Evolutionary conservation across 2,888 invertebrate species (phyloP).

Genomic region (Neoscelio sp.): DNA sequence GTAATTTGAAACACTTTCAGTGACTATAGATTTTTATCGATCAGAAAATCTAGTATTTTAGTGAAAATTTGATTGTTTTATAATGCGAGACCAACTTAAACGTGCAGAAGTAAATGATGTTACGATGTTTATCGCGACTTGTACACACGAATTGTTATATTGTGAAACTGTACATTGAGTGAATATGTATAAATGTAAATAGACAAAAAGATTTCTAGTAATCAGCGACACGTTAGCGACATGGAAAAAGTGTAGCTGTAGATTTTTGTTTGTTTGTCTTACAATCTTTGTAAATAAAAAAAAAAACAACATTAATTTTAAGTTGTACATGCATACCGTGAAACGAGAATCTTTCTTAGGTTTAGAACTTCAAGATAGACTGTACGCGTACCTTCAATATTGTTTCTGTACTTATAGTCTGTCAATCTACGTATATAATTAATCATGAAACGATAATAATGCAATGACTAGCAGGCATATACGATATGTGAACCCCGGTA

Average conservation of each 20-base stretch:
- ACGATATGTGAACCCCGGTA: conserved; percentile 82
- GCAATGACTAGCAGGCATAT: conserved; percentile 78
- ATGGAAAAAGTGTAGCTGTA: conserved; percentile 61
- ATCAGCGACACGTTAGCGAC: conserved; percentile 35
- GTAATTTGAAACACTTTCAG: too few species aligned
- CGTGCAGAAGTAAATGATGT: conserved; percentile 24
- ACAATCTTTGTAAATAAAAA: conserved; percentile 72
- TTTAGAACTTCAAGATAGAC: conserved; percentile 81
- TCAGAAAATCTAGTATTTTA: too few species aligned
- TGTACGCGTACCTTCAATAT: conserved; percentile 81
- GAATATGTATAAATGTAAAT: conserved; percentile 80
- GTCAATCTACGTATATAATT: conserved; percentile 77
- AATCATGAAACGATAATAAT: conserved; percentile 72
- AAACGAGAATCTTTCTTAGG: conserved; percentile 75
- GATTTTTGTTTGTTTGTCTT: conserved; percentile 70
- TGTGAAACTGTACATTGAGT: conserved; percentile 77
- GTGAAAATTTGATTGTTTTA: conserved; percentile 43
- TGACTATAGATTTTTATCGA: too few species aligned
- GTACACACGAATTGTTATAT: conserved; percentile 73
- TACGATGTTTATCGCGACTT: conserved; percentile 29
- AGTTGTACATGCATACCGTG: conserved; percentile 74
- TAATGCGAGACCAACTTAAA: conserved; percentile 25
- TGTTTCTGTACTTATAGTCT: conserved; percentile 82
- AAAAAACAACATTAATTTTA: conserved; percentile 61
- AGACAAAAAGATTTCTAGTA: conserved; percentile 64